These are phyloP conservation scores for Holothuria glaberrima DNA, from an alignment of 35 echinoderm and acorn worm species.

Conservation along the genomic window DNA sequence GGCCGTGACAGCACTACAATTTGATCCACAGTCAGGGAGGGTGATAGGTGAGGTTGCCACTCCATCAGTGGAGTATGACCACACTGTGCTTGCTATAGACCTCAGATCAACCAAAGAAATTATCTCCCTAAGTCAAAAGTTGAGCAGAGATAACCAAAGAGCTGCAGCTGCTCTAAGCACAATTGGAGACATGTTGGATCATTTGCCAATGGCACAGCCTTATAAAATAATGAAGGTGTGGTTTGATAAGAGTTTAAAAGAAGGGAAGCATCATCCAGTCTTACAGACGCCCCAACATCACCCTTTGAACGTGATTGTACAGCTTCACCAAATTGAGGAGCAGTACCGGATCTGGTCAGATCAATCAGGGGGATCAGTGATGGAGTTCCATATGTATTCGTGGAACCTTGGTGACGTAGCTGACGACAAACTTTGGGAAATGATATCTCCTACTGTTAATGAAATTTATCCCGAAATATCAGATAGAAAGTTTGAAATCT, in stretches of 20 bases:
- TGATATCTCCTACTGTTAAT: constrained; percentile 75
- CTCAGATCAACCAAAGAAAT: constrained; percentile 66
- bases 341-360: constrained; percentile 73
- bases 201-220: constrained; percentile 67
- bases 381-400: constrained; percentile 76
- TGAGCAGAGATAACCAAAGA: neutral
- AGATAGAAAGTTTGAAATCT: constrained; percentile 70
- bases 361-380: constrained; percentile 77
- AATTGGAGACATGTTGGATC: constrained; percentile 30
- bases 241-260: constrained; percentile 84
- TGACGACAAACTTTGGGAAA: constrained; percentile 73
- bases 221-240: constrained; percentile 85
- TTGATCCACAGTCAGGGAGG: constrained; percentile 48
- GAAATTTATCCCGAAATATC: constrained; percentile 89
- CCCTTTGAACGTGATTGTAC: constrained; percentile 75
- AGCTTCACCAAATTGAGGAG: constrained; percentile 81
- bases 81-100: constrained; percentile 80
- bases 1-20: constrained; percentile 53
- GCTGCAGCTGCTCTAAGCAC: neutral
- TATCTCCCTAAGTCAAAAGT: constrained; percentile 36
- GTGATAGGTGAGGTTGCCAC: constrained; percentile 51
- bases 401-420: constrained; percentile 65
- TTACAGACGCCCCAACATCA: constrained; percentile 81
- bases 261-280: constrained; percentile 31
- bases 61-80: constrained; percentile 73